Evolutionary conservation across 2,888 invertebrate genomes (phyloP), one percentile per base, ranked within the genome.

Genomic region (Drosophila ochracea): DNA sequence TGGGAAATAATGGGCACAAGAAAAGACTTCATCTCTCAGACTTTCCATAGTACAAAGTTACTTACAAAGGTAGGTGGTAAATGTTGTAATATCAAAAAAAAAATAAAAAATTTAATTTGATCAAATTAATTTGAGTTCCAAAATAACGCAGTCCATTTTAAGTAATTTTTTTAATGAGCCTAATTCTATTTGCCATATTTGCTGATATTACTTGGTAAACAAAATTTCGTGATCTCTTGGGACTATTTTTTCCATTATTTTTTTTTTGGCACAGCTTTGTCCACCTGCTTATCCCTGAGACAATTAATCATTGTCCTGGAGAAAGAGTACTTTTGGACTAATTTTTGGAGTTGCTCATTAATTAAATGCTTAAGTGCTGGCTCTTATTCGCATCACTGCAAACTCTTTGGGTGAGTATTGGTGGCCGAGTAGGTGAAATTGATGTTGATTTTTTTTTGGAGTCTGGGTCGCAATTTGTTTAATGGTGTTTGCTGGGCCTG

Each of bases 391-490:
- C 41, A 30, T 41, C 57, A 41, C 39, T 57, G 57, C 57, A 10
- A 2, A n/a, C 30, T 30, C 30, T n/a, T 16, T 9, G 50, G 33
- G 28, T 6, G 33, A 28, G 49, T 11, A 9, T 25, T 31, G 4
- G 2, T 1, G 4, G 30, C 28, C 6, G 47, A 28, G 49, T 10
- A 9, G 16, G 11, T 31, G 37, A 28, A 35, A 19, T 19, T 33
- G 33, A 33, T 10, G 31, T 55, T 63, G 35, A 39, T 33, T 57
- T 49, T 57, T 28, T 25, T 77, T 63, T 52, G 57, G 41, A 64
- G 66, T 43, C 47, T 58, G 55, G 47, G 41, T 63, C 43, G 81
- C 82, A 82, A 79, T 82, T 82, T 82, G 79, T 70, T 76, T 82
- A 82, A 79, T 82, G 81, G 66, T 74, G 54, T 67, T 79, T 79